A percentile compares a stretch with the other conserved stretches of the same genome.
Conservation (phyloP, 2,113 vertebrate species). For the Balaenoptera acutorostrata region DNA sequence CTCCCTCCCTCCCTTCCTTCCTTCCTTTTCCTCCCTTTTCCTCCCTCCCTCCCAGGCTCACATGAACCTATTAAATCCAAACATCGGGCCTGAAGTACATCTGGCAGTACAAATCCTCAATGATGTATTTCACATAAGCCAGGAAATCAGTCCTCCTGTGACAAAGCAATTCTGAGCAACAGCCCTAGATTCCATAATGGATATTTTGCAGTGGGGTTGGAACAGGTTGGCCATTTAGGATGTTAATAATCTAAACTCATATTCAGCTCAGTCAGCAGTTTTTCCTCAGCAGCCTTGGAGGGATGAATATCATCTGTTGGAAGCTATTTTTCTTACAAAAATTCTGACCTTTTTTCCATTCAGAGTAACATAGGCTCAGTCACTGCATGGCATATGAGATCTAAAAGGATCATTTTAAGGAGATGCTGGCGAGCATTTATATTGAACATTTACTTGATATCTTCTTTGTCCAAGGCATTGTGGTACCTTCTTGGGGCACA, state of each 20-base stretch:
- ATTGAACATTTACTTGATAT: neutral
- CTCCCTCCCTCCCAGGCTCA: neutral
- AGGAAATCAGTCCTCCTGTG: neutral
- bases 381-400: neutral
- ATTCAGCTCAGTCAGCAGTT: neutral
- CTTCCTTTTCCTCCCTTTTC: too few species aligned
- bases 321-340: neutral
- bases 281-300: neutral
- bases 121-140: neutral
- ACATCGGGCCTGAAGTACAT: neutral
- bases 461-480: neutral
- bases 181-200: neutral
- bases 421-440: neutral
- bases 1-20: neutral
- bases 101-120: neutral
- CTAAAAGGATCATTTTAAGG: neutral
- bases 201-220: neutral
- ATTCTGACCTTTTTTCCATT: neutral
- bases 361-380: neutral
- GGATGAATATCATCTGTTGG: neutral
- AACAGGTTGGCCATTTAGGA: neutral
- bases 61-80: neutral
- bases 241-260: neutral
- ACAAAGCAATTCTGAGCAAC: neutral
- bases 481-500: neutral